Evolutionary conservation across 2,888 invertebrate species (phyloP).

Genomic region (Liodrosophila aerea): DNA sequence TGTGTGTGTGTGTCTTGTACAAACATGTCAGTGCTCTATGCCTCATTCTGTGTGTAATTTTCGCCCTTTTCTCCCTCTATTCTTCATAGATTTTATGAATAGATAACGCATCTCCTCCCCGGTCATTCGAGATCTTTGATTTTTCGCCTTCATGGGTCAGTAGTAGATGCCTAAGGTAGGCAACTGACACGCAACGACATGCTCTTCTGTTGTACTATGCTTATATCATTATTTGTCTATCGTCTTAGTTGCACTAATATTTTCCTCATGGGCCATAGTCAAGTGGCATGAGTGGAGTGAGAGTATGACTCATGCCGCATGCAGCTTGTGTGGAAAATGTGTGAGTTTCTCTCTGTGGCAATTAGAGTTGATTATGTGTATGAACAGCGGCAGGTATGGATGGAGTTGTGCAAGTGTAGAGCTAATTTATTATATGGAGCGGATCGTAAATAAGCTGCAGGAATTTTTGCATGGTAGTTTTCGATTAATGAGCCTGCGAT

Average conservation of each 20-base stretch:
- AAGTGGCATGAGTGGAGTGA: constrained; percentile 31
- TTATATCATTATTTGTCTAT: constrained; percentile 69
- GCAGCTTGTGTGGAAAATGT: constrained; percentile 33
- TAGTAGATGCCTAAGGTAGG: constrained; percentile 19
- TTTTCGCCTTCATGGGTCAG: constrained; percentile 25
- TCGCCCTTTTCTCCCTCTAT: constrained; percentile 62
- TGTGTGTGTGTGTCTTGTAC: constrained; percentile 54
- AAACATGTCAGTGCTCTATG: constrained; percentile 68
- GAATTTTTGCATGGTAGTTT: no score
- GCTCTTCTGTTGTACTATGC: constrained; percentile 31
- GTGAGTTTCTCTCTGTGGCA: constrained; percentile 38
- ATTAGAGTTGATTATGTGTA: constrained; percentile 36
- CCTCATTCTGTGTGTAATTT: constrained; percentile 68
- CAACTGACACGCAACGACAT: constrained; percentile 58
- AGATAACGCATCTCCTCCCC: constrained; percentile 54
- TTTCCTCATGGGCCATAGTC: constrained; percentile 68
- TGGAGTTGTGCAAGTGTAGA: constrained; percentile 34
- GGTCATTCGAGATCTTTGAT: constrained; percentile 43
- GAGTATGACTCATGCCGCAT: constrained; percentile 45
- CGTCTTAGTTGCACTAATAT: constrained; percentile 73
- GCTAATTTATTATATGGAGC: constrained; percentile 39
- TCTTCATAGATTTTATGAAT: constrained; percentile 54
- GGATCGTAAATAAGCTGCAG: constrained; percentile 15
- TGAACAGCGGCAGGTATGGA: constrained; percentile 22
- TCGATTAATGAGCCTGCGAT: no score